Percentiles rank a stretch among this genome's conserved stretches.
These are phyloP conservation scores for Microplitis demolitor DNA, from an alignment of 1,140 invertebrate genomes.

Conservation along the genomic window DNA sequence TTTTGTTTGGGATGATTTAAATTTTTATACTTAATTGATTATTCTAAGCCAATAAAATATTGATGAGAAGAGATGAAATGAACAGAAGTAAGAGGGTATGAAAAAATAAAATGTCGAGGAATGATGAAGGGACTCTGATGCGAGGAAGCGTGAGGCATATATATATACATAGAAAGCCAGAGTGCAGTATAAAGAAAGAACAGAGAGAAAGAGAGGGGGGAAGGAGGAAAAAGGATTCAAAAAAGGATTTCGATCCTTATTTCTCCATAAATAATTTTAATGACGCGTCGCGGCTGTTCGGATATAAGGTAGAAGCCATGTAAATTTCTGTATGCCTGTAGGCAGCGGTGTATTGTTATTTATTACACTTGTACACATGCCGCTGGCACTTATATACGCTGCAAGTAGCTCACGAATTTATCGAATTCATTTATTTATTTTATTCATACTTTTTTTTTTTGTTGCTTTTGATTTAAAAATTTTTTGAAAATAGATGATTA, in stretches of 20 bases:
- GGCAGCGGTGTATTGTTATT: constrained; percentile 52
- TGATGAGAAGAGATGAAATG: no score
- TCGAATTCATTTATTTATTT: background rate
- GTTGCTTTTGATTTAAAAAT: background rate
- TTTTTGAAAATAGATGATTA: no score
- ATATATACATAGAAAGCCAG: background rate
- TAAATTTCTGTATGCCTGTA: constrained; percentile 39
- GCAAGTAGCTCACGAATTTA: background rate
- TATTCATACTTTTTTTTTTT: background rate
- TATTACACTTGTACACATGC: constrained; percentile 40
- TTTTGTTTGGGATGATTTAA: no score
- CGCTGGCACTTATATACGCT: constrained; percentile 6
- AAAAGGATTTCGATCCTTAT: constrained; percentile 51
- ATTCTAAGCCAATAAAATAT: no score
- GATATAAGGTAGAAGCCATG: constrained; percentile 43
- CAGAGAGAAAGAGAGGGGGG: constrained; percentile 10
- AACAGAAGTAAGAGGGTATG: no score
- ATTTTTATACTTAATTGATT: no score
- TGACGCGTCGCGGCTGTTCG: constrained; percentile 51
- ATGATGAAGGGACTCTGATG: no score
- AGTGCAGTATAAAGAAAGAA: background rate
- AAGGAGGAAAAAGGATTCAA: constrained; percentile 25
- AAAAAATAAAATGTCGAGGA: constrained; percentile 10
- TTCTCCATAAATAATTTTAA: constrained; percentile 58
- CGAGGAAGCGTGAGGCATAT: no score